A percentile compares a stretch with the other conserved stretches of the same genome.
Conservation (phyloP, 2,888 invertebrate species). For the Spodoptera picta region DNA sequence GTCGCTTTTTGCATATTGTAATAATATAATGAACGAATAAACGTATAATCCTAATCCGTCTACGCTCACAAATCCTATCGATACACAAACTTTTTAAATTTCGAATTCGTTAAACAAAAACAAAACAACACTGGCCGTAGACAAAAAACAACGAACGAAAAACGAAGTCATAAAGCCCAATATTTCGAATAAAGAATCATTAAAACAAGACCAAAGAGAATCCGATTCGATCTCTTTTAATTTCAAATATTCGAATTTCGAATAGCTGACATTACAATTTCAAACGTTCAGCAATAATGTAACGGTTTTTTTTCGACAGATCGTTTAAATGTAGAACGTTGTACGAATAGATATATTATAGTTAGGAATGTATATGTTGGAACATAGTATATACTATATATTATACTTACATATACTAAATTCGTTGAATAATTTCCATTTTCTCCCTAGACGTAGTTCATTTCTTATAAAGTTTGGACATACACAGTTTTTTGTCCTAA, state of each 20-base stretch:
- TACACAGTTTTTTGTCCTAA: slow-evolving; percentile 30
- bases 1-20: no score
- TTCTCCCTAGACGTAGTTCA: slow-evolving; percentile 66
- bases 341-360: no score
- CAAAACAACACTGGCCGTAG: slow-evolving; percentile 5
- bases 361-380: no score
- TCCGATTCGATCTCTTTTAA: slow-evolving; percentile 14
- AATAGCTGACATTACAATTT: slow-evolving; percentile 44
- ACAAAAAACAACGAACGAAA: slow-evolving; percentile 7
- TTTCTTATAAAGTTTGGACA: slow-evolving; percentile 60
- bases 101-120: neutral
- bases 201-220: slow-evolving; percentile 20
- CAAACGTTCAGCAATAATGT: slow-evolving; percentile 27
- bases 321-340: slow-evolving; percentile 42
- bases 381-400: slow-evolving; percentile 42
- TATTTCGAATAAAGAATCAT: slow-evolving; percentile 36
- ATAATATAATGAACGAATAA: no score
- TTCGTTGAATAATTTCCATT: slow-evolving; percentile 69
- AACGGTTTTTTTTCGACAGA: slow-evolving; percentile 38
- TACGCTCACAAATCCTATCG: neutral
- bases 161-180: slow-evolving; percentile 6
- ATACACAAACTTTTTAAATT: neutral
- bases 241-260: slow-evolving; percentile 32
- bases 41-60: no score
- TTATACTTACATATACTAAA: slow-evolving; percentile 59